phyloP scores from a whole-genome alignment of 2,113 vertebrate species.

The Aramus guarauna region DNA sequence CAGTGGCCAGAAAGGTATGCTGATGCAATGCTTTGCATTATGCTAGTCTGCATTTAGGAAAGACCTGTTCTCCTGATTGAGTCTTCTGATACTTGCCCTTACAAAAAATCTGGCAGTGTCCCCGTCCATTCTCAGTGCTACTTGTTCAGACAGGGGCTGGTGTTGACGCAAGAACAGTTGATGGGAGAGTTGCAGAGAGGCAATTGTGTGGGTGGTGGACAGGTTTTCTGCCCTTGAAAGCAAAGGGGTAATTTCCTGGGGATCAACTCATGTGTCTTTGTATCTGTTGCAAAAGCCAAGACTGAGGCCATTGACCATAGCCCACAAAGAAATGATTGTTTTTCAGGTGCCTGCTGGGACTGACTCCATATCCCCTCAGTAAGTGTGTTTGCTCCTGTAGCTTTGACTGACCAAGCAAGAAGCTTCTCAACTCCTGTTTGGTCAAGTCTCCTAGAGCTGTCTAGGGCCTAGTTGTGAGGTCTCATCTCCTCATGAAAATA shows the following conservation, averaged over 20 bases:
- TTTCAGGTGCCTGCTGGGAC: neutral
- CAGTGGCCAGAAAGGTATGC: neutral
- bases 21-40: neutral
- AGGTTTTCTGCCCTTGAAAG: neutral
- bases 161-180: neutral
- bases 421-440: neutral
- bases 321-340: neutral
- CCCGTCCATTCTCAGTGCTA: neutral
- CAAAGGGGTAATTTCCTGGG: neutral
- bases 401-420: neutral
- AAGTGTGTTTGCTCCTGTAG: neutral
- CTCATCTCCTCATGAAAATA: neutral
- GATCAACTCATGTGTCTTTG: neutral
- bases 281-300: neutral
- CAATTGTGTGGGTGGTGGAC: neutral
- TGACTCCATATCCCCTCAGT: neutral
- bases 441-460: neutral
- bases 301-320: neutral
- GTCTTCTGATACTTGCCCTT: neutral
- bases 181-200: neutral
- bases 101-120: neutral
- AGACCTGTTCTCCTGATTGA: neutral
- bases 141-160: neutral
- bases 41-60: neutral
- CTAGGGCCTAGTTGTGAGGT: neutral